A percentile compares a stretch with the other conserved stretches of the same genome.
Conservation (phyloP, 1,140 invertebrate genomes). For the Thaumetopoea pityocampa region DNA sequence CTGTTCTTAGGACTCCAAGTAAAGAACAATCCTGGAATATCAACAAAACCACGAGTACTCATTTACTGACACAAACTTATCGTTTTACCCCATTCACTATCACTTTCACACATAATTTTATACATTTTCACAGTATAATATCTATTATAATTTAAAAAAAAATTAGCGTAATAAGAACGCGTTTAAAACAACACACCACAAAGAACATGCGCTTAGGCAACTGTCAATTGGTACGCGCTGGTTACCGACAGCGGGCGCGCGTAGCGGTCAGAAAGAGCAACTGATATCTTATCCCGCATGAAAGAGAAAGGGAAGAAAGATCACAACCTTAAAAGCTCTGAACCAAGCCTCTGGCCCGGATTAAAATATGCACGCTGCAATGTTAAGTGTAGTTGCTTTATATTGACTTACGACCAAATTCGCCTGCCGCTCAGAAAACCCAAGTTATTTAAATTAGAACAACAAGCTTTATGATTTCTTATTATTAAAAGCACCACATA, state of each 20-base stretch:
- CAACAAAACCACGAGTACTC: constrained; percentile 62
- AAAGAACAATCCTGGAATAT: constrained; percentile 60
- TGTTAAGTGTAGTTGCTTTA: constrained; percentile 23
- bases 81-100: constrained; percentile 31
- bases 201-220: constrained; percentile 50
- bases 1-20: constrained; percentile 67
- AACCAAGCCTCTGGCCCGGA: constrained; percentile 20
- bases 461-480: too few relatives aligned
- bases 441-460: too few relatives aligned
- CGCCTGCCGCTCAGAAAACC: constrained; percentile 11
- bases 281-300: constrained; percentile 20
- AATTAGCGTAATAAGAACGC: constrained; percentile 18
- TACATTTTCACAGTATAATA: constrained; percentile 12
- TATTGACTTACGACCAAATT: constrained; percentile 17
- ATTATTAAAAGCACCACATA: too few relatives aligned
- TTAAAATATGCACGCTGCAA: constrained; percentile 25
- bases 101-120: constrained; percentile 21
- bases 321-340: constrained; percentile 60
- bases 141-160: constrained; percentile 10
- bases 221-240: constrained; percentile 48
- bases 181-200: constrained; percentile 43
- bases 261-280: constrained; percentile 28
- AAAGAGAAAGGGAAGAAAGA: constrained; percentile 27
- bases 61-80: constrained; percentile 66
- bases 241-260: constrained; percentile 45